Base-by-base conservation (phyloP, 64 coral and sea anemone species). In the Cladopsammia gracilis region DNA sequence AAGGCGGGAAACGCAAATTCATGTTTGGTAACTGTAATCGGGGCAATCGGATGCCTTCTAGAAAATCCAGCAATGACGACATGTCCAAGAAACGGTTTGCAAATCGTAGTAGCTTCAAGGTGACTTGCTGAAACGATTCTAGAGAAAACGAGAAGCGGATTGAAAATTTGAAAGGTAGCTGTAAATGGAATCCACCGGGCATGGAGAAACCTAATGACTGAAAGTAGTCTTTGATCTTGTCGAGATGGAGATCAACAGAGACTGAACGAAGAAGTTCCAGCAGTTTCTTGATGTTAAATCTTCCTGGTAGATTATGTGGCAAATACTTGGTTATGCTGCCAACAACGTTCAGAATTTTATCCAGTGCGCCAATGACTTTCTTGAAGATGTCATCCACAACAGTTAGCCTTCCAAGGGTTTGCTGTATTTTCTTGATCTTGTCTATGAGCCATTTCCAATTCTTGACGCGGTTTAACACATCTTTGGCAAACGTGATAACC, bases 41-140 rank as follows among this genome's bases (percentile, higher is more conserved):
- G 44, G 97, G 97, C 20, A 96, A 89, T 44, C 52, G 45, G 23
- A 91, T 82, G 5, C 77, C 93, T 42, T 87, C 71, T 5, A 98
- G 75, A 68, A 74, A 71, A 47, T 96, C 90, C 47, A 98, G 80
- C 10, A 94, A 6, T 3, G 91, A 88, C 0, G 91, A 90, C 83
- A 98, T 96, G 46, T 98, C 94, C 18, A 98, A 52, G 49, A 89
- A 98, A 48, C 77, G 90, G 66, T 94, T 94, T 49, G 87, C 91
- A 76, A 96, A 98, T 18, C 84, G 90, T 50, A 91, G 52, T 4
- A 98, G 50, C 11, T 84, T 51, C 82, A 96, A 83, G 42, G 71
- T 78, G 49, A 98, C 82, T 22, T 67, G 25, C 48, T 47, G 93
- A 73, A 96, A 98, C 70, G 83, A 93, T 13, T 87, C 77, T 76